Evolutionary conservation across 2,888 invertebrate species (phyloP).

Genomic region (Tachina lurida): DNA sequence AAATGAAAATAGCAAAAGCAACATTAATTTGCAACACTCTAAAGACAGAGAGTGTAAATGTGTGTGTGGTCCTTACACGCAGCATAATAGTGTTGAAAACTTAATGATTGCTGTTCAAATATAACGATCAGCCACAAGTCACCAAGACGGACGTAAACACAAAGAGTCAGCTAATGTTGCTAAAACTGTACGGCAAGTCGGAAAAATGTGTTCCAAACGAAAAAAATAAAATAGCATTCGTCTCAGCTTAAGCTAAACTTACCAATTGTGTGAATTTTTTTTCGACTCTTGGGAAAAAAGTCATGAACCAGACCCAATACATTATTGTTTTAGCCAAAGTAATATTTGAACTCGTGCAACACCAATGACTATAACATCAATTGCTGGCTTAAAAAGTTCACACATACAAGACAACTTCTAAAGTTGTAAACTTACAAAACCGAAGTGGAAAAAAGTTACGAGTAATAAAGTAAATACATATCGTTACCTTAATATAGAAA

Average conservation of each 20-base stretch:
- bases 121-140: slow-evolving; percentile 72
- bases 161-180: slow-evolving; percentile 13
- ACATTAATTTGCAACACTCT: background rate
- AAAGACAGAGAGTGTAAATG: slow-evolving; percentile 16
- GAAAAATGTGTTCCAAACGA: slow-evolving; percentile 46
- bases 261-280: slow-evolving; percentile 45
- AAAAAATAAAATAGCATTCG: slow-evolving; percentile 30
- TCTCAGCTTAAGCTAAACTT: slow-evolving; percentile 37
- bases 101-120: slow-evolving; percentile 75
- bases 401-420: slow-evolving; percentile 65
- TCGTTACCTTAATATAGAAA: slow-evolving; percentile 26
- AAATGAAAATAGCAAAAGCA: slow-evolving; percentile 26
- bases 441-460: slow-evolving; percentile 52
- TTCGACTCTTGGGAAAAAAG: slow-evolving; percentile 1
- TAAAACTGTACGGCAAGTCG: slow-evolving; percentile 33
- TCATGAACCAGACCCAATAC: slow-evolving; percentile 63
- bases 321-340: slow-evolving; percentile 57
- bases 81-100: slow-evolving; percentile 74
- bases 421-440: slow-evolving; percentile 70
- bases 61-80: slow-evolving; percentile 68
- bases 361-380: slow-evolving; percentile 40
- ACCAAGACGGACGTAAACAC: slow-evolving; percentile 2
- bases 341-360: slow-evolving; percentile 60
- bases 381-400: slow-evolving; percentile 53
- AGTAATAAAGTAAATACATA: slow-evolving; percentile 54